Conservation (phyloP, 1,140 invertebrate species). For the Drosophila sturtevanti region DNA sequence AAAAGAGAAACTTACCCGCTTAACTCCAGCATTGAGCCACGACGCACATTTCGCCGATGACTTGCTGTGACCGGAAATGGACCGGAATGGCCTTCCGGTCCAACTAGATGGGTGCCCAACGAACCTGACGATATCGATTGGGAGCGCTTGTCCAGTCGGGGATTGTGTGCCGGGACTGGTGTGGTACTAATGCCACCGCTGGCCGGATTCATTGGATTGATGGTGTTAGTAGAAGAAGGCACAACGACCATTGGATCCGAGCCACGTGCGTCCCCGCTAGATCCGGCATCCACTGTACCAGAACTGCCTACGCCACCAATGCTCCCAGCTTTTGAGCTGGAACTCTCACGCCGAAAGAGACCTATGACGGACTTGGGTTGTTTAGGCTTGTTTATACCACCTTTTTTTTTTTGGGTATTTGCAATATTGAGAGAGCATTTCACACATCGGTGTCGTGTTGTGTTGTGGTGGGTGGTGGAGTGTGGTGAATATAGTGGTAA, state of each 20-base stretch:
- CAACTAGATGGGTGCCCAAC: conserved; percentile 50
- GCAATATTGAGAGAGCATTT: conserved; percentile 28
- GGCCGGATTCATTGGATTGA: conserved; percentile 31
- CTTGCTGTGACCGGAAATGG: conserved; percentile 83
- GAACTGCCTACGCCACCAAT: conserved; percentile 68
- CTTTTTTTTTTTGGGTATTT: conserved; percentile 75
- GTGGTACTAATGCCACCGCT: conserved; percentile 44
- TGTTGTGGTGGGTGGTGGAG: conserved; percentile 24
- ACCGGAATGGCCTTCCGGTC: conserved; percentile 68
- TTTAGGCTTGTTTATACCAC: conserved; percentile 88
- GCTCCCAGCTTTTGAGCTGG: conserved; percentile 84
- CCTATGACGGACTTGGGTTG: conserved; percentile 89
- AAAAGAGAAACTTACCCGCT: conserved; percentile 85
- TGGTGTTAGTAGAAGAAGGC: conserved; percentile 36
- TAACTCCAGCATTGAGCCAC: conserved; percentile 88
- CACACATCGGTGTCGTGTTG: conserved; percentile 14
- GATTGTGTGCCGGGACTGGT: conserved; percentile 55
- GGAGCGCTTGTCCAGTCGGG: conserved; percentile 75
- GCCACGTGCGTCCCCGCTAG: conserved; percentile 41
- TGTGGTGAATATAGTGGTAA: conserved; percentile 31
- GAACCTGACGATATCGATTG: conserved; percentile 74
- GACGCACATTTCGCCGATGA: conserved; percentile 86
- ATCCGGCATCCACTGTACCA: conserved; percentile 62
- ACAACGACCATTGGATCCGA: conserved; percentile 64
- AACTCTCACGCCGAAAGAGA: conserved; percentile 87